Conservation (phyloP, 2,888 invertebrate genomes). For the Helobdella robusta region DNA sequence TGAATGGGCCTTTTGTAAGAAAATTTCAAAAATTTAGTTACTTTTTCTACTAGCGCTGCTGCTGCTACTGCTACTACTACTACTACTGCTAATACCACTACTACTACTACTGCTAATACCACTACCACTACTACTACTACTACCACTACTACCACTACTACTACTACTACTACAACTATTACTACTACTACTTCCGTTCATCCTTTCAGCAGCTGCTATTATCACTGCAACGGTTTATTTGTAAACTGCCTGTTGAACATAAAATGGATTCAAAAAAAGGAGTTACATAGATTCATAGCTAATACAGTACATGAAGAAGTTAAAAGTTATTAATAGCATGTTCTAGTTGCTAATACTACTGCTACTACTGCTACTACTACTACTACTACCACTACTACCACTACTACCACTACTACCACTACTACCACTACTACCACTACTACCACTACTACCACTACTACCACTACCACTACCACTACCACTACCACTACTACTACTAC, state of each 20-base stretch:
- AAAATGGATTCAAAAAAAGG: too few species aligned
- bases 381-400: neutral
- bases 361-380: slow-evolving; percentile 1
- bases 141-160: slow-evolving; percentile 3
- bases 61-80: too few species aligned
- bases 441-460: slow-evolving; percentile 26
- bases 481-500: slow-evolving; percentile 29
- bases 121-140: slow-evolving; percentile 3
- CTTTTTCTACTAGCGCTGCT: too few species aligned
- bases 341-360: slow-evolving; percentile 4
- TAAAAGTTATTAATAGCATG: too few species aligned
- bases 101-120: neutral
- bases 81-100: neutral
- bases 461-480: slow-evolving; percentile 26
- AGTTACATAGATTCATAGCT: too few species aligned
- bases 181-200: neutral
- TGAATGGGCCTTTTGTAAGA: too few species aligned
- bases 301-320: too few species aligned
- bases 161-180: slow-evolving; percentile 1
- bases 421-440: slow-evolving; percentile 27
- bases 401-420: slow-evolving; percentile 21
- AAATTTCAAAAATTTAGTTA: too few species aligned
- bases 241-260: too few species aligned
- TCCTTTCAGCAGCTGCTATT: too few species aligned
- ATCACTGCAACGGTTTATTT: too few species aligned